Conservation (phyloP, 2,113 vertebrate species). For the Crotophaga sulcirostris region DNA sequence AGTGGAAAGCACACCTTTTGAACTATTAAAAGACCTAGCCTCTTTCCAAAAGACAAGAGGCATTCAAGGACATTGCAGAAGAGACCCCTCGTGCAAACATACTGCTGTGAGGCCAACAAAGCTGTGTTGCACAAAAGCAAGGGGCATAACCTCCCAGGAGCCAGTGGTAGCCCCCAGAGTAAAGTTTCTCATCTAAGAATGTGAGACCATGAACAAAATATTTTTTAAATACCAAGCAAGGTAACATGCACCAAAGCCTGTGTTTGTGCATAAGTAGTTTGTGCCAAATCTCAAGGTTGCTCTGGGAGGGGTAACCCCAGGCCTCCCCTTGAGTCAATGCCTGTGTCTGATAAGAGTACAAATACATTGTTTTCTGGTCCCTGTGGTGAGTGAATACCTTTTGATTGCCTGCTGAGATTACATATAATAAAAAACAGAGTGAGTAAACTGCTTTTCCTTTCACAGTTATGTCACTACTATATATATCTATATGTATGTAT, state of each 20-base stretch:
- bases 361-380: conserved; percentile 1
- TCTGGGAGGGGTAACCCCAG: not conserved
- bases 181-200: not conserved
- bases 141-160: not conserved
- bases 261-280: not conserved
- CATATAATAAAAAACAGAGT: conserved; percentile 16
- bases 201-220: not conserved
- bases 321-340: not conserved
- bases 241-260: not conserved
- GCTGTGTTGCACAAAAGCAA: not conserved
- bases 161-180: not conserved
- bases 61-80: not conserved
- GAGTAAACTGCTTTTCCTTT: conserved; percentile 16
- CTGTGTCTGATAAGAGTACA: not conserved
- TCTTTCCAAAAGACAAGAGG: not conserved
- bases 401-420: conserved; percentile 17
- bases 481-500: not conserved
- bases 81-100: not conserved
- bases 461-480: not conserved
- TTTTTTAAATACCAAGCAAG: not conserved
- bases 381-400: not conserved
- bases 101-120: not conserved
- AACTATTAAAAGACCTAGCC: not conserved
- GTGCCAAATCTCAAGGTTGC: not conserved
- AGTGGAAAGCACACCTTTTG: not conserved